phyloP scores from a whole-genome alignment of 1,140 invertebrate species.

The Tetramorium simillimum region DNA sequence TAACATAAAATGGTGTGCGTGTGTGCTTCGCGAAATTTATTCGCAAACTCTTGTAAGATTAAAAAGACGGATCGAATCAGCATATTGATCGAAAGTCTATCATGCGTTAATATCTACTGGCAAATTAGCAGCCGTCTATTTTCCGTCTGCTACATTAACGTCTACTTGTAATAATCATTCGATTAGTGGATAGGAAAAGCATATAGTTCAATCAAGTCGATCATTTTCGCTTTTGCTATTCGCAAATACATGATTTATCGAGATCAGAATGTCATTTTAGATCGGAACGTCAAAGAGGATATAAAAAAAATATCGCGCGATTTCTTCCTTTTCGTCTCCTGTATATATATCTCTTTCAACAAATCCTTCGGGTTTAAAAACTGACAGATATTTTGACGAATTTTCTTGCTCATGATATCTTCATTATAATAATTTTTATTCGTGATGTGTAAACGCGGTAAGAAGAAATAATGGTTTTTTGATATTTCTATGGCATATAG shows the following conservation, averaged over 20 bases:
- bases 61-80: neutral
- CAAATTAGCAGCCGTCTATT: neutral
- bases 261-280: neutral
- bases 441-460: constrained; percentile 3
- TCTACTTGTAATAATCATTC: constrained; percentile 12
- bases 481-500: neutral
- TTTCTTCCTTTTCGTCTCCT: neutral
- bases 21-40: neutral
- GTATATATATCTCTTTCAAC: too few species aligned
- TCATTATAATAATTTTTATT: neutral
- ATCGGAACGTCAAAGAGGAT: neutral
- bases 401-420: constrained; percentile 25
- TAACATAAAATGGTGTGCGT: neutral
- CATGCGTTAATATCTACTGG: neutral
- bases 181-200: neutral
- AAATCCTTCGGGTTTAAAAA: constrained; percentile 33
- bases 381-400: constrained; percentile 60
- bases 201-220: constrained; percentile 36
- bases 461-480: constrained; percentile 17
- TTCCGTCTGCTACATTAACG: neutral
- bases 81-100: neutral
- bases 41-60: neutral
- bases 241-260: constrained; percentile 28
- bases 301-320: neutral
- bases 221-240: constrained; percentile 10